Percentiles rank a stretch among this genome's conserved stretches.
phyloP scores from a whole-genome alignment of 2,888 invertebrate species.

The Dioctria linearis region DNA sequence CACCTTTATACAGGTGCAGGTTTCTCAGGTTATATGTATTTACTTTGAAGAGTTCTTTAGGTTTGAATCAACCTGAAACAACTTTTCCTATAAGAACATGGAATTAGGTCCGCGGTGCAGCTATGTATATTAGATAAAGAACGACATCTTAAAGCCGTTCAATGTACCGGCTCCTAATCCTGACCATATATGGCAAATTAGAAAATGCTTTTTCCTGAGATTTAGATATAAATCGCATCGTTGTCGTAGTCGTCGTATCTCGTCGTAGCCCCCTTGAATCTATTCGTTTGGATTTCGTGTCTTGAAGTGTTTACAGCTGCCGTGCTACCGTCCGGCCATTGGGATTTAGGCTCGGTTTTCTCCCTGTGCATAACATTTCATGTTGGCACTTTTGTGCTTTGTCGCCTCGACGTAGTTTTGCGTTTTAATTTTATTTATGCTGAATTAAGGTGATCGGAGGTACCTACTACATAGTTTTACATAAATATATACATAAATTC shows the following conservation, averaged over 20 bases:
- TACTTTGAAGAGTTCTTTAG: neutral
- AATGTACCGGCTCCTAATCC: neutral
- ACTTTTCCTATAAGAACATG: neutral
- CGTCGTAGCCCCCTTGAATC: neutral
- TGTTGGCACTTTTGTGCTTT: conserved; percentile 41
- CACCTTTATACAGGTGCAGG: no score
- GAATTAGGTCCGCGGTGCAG: neutral
- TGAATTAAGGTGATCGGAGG: neutral
- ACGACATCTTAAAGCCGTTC: neutral
- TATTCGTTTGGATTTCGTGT: neutral
- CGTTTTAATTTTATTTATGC: conserved; percentile 41
- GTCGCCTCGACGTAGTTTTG: conserved; percentile 33
- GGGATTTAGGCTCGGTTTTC: neutral
- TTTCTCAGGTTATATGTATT: neutral
- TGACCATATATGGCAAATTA: conserved; percentile 5
- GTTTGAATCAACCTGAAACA: neutral
- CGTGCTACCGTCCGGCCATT: neutral
- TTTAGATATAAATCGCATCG: neutral
- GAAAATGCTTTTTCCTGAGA: conserved; percentile 4
- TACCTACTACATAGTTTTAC: no score
- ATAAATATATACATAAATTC: conserved; percentile 6
- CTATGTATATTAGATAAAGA: neutral
- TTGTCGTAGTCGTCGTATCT: neutral
- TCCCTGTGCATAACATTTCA: conserved; percentile 22
- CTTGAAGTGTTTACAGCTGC: conserved; percentile 9